A percentile compares a stretch with the other conserved stretches of the same genome.
These are phyloP conservation scores for Aphaenogaster ashmeadi DNA, from an alignment of 1,140 invertebrate species.

Conservation along the genomic window DNA sequence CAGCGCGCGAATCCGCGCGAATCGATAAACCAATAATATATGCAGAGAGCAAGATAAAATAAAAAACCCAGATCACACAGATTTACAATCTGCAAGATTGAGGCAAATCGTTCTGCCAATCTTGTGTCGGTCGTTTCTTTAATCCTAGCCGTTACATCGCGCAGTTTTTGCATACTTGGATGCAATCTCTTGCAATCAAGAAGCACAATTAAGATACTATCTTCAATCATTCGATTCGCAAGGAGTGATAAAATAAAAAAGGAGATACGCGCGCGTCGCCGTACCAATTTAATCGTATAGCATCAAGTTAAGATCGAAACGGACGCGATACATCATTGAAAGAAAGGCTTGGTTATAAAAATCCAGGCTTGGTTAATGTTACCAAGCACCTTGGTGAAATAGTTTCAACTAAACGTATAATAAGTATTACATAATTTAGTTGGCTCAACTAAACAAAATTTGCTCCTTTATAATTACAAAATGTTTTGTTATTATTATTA, in stretches of 20 bases:
- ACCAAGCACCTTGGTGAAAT: no score
- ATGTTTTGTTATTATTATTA: no score
- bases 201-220: slow-evolving; percentile 11
- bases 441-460: no score
- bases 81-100: slow-evolving; percentile 29
- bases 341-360: no score
- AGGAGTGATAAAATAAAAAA: neutral
- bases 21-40: slow-evolving; percentile 21
- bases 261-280: no score
- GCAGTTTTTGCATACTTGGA: neutral
- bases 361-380: no score
- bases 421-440: no score
- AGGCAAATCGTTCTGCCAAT: slow-evolving; percentile 8
- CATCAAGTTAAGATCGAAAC: neutral
- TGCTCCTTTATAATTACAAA: no score
- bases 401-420: no score
- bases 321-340: neutral
- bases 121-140: neutral
- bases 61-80: neutral
- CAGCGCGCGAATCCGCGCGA: neutral
- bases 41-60: neutral
- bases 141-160: neutral
- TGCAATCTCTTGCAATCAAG: neutral
- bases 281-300: neutral
- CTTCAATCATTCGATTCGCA: neutral